Evolutionary conservation across 2,888 invertebrate genomes (phyloP), one percentile per base, ranked within the genome.

Genomic region (Luperina testacea): DNA sequence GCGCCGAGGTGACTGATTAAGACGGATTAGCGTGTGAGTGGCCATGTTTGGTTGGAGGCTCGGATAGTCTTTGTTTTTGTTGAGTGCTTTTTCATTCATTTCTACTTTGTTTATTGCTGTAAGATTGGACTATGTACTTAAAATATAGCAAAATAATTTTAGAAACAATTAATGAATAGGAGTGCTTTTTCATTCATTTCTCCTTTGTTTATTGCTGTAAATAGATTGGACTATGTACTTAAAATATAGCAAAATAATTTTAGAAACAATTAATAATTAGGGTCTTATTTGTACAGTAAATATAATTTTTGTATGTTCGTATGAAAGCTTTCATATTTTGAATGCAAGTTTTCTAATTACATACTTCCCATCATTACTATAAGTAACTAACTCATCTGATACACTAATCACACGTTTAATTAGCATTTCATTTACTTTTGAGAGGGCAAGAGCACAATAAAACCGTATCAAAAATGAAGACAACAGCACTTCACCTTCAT

Each of bases 1-100:
- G 90, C 83, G 88, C 90, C 88, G 88, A 90, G 90, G 92, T 91
- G 92, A 92, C 93, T 94, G 94, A 95, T 95, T 95, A 94, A 94
- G 94, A 94, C 91, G 91, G 92, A 95, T 95, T 94, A 94, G 89
- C 87, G 70, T 65, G 89, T 83, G 80, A 84, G 90, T 88, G 83
- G 82, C 92, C 90, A 92, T 82, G 78, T 68, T 70, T 64, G 11
- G 45, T 51, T 51, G 1, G 27, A 11, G 0, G 1, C 0, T 63
- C n/a, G 81, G 84, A 81, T 69, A 77, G 67, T 73, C 69, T 72
- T 42, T 38, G 7, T 59, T 59, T 57, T 24, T 6, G 1, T 59
- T 24, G 4, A 63, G 4, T 42, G 38, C 15, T 7, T 11, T 42
- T 65, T 65, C 65, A 38, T 64, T 64, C 0, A 24, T 38, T 64